These are phyloP conservation scores for Hoplostethus atlanticus DNA, from an alignment of 2,797 vertebrate species.

Conservation along the genomic window DNA sequence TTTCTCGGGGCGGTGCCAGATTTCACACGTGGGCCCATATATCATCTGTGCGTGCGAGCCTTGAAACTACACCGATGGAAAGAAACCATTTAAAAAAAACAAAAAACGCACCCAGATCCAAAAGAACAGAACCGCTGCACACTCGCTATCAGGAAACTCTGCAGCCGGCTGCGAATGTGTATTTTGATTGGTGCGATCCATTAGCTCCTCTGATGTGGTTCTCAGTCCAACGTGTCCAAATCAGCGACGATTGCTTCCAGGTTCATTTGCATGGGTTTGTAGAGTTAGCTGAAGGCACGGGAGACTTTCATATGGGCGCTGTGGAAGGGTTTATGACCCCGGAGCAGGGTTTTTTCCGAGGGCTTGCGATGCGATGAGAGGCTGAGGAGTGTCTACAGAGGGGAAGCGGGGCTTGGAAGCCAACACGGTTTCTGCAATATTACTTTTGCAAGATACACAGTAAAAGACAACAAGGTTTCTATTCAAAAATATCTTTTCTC, in stretches of 20 bases:
- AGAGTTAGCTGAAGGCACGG: slow-evolving; percentile 25
- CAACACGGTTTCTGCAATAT: slow-evolving; percentile 15
- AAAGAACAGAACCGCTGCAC: slow-evolving; percentile 28
- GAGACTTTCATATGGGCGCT: slow-evolving; percentile 30
- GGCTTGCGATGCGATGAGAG: slow-evolving; percentile 13
- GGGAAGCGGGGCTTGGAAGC: slow-evolving; percentile 11
- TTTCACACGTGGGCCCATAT: slow-evolving; percentile 54
- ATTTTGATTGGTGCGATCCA: slow-evolving; percentile 69
- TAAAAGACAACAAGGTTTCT: not conserved
- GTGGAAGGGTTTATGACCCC: slow-evolving; percentile 19
- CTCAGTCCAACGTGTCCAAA: slow-evolving; percentile 57
- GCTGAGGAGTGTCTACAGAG: slow-evolving; percentile 32
- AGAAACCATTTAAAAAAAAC: slow-evolving; percentile 32
- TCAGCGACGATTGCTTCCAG: slow-evolving; percentile 73
- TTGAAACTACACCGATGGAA: slow-evolving; percentile 38
- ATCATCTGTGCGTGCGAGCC: slow-evolving; percentile 58
- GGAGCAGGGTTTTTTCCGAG: slow-evolving; percentile 17
- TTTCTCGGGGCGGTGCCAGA: slow-evolving; percentile 36
- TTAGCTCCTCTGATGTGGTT: slow-evolving; percentile 67
- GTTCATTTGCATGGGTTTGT: slow-evolving; percentile 57
- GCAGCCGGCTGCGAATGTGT: slow-evolving; percentile 52
- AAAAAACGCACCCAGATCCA: slow-evolving; percentile 26
- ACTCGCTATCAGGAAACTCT: slow-evolving; percentile 51
- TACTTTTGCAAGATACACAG: slow-evolving; percentile 14
- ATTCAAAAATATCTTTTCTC: no score